Base-by-base conservation (phyloP, 2,113 vertebrate species). In the Nothobranchius kuhntae region DNA sequence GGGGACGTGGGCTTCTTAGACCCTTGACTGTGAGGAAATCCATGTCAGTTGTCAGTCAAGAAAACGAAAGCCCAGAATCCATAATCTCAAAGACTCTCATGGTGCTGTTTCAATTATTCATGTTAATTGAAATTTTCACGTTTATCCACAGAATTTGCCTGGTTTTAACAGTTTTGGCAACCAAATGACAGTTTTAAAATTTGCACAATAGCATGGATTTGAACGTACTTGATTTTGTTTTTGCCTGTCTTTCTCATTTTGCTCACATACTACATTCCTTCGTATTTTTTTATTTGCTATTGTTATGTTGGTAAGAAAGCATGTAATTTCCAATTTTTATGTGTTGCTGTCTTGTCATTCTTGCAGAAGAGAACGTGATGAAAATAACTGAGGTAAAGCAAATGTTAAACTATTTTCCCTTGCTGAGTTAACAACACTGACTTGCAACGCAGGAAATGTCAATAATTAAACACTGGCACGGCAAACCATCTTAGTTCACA, bases 401-500 rank as follows among this genome's bases (percentile, higher is more conserved):
- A 78, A 83, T 72, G 36, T 79, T 71, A 69, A 63, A 62, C 62
- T 81, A 60, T 78, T 71, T 80, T 65, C 75, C 73, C 69, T 85
- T 82, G 89, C 88, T 86, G 89, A 90, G 81, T 85, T 81, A 71
- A 85, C 87, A 75, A 77, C 81, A 90, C 84, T 67, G 65, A 87
- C 84, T 86, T 51, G 42, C 74, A 79, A 75, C 9, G 9, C 79
- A 82, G 70, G 72, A 85, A 81, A 86, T 86, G 90, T 90, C 88
- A 88, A 92, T 92, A 91, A 92, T 92, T 89, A 88, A 92, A 91
- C 81, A 84, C 68, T 67, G 68, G 84, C 78, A 75, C 73, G 68
- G 80, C 77, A 63, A 73, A 81, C 63, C 57, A 74, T 86, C 78
- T 86, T 70, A 81, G 67, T 86, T 90, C 89, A 78, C 90, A 86